Evolutionary conservation across 2,888 invertebrate genomes (phyloP).

Genomic region (Eupithecia insigniata): DNA sequence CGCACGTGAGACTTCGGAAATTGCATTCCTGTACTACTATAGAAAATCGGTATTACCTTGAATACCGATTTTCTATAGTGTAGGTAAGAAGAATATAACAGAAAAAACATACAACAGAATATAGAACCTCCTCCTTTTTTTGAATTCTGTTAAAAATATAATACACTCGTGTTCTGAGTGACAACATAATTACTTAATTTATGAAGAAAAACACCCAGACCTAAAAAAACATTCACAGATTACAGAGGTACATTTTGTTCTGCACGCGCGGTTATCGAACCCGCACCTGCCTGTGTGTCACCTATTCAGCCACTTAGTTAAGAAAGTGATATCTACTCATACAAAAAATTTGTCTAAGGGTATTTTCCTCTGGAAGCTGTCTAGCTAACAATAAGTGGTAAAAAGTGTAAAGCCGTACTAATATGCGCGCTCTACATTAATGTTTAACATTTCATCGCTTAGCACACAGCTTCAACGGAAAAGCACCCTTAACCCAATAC

Average conservation of each 20-base stretch:
- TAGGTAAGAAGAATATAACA: no score
- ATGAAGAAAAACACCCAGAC: no score
- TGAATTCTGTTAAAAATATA: no score
- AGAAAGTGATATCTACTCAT: background rate
- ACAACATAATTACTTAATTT: no score
- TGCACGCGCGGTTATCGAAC: background rate
- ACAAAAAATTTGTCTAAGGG: background rate
- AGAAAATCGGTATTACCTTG: no score
- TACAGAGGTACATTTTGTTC: no score
- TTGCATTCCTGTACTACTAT: slow-evolving; percentile 19
- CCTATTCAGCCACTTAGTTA: background rate
- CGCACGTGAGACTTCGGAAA: slow-evolving; percentile 20
- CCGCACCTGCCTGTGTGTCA: background rate
- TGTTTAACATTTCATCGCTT: background rate
- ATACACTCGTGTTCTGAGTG: no score
- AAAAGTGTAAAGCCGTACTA: background rate
- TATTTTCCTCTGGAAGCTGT: background rate
- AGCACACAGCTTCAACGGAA: background rate
- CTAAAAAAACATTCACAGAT: no score
- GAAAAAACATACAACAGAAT: no score
- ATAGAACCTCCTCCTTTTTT: no score
- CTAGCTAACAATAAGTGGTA: background rate
- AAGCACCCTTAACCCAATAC: slow-evolving; percentile 1
- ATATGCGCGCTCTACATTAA: background rate
- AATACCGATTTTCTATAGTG: slow-evolving; percentile 14